Evolutionary conservation across 1,140 invertebrate species (phyloP), one percentile per base, ranked within the genome.

Genomic region (Acarapis woodi): DNA sequence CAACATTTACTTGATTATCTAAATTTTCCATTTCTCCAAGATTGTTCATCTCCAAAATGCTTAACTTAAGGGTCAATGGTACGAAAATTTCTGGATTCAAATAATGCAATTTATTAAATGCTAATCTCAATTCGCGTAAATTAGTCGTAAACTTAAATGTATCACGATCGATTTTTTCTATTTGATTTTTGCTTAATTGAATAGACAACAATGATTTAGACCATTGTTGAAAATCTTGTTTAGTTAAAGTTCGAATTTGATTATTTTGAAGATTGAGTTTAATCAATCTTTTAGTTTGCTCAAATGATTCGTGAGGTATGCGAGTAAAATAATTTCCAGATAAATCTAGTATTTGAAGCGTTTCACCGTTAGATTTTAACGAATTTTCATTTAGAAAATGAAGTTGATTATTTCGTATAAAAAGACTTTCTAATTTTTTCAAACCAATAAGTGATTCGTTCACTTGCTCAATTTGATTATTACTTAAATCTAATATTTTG

Each of bases 181-280:
- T 66, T 44, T 70, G 64, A 51, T 87, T 87, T 55, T 79, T 82
- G 25, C 74, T 63, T 32, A 87, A 56, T 32, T 79, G 62, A 10
- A 87, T 60, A 35, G 75, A 80, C 45, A 71, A 69, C n/a, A 85
- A 56, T 47, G 67, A 69, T 19, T 63, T 62, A 10, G 70, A 73
- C 76, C 77, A 82, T n/a, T 65, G 62, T 18, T 51, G 49, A 47
- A 82, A 79, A 48, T 77, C 71, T 25, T 65, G 65, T 9, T 67
- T 62, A 31, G 64, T 60, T 34, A 85, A 64, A 45, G 71, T 65
- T 20, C 63, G 61, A 46, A 85, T 79, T 44, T 66, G 66, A 51
- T 85, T 85, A 49, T 82, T 79, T 21, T 73, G 76, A 38, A 82
- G 63, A 55, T 82, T 80, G 32, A 85, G 60, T 53, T 80, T 76